Evolutionary conservation across 2,797 vertebrate species (phyloP), one percentile per base, ranked within the genome.

Genomic region (Peromyscus aztecus): DNA sequence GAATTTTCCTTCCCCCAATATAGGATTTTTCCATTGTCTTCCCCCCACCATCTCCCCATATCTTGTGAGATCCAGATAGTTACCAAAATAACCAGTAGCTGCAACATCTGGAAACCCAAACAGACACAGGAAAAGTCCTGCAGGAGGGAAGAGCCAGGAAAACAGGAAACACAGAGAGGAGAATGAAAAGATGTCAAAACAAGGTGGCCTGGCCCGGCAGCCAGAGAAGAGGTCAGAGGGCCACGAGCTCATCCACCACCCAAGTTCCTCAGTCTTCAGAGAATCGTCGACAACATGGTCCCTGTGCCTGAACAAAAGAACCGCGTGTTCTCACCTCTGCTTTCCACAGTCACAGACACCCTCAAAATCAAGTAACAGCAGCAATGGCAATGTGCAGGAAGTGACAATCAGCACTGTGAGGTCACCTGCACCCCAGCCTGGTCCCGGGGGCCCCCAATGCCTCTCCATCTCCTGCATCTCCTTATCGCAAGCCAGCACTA

Each of bases 161-260:
- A 99, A 99, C 99, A 99, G 99, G 99, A 99, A 99, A 98, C 98
- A 95, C 96, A 97, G 98, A 98, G 97, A 97, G 95, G 91, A 98
- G 98, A 98, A 97, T 93, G 94, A 98, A 98, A 98, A 98, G 98
- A 98, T 98, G 98, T 98, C 98, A 98, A 98, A 99, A 99, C 99
- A 99, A 98, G 97, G 91, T 94, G 61, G 97, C 73, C 94, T 34
- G 76, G 46, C 78, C 12, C 0, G 94, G 85, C 85, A 19, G 59
- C 0, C 0, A 81, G 86, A 78, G 77, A 92, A 65, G 94, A 27
- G 83, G 76, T 85, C 91, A 11, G 69, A 63, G 97, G 97, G 97
- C 97, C 93, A 57, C 2, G 81, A 96, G 95, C 97, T 98, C 97
- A 97, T 84, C 73, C 14, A 92, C 95, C 13, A 37, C 92, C 97